A percentile compares a stretch with the other conserved stretches of the same genome.
Conservation (phyloP, 2,888 invertebrate species). For the Auanema freiburgensis region DNA sequence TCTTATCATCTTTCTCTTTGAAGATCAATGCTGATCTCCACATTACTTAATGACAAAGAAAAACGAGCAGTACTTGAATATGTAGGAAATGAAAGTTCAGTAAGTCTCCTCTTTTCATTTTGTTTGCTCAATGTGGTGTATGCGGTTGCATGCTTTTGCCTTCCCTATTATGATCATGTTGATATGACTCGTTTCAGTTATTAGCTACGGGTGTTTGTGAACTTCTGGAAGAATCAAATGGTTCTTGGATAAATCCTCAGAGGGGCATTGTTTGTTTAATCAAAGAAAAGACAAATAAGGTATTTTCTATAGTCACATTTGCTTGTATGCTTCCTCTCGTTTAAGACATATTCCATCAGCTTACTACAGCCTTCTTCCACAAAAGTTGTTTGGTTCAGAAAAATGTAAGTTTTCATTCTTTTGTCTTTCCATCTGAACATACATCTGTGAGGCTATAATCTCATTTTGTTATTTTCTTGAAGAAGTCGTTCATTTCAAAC, state of each 20-base stretch:
- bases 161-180: too few relatives aligned
- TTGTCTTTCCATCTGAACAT: not conserved
- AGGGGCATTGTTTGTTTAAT: constrained; percentile 15
- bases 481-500: constrained; percentile 11
- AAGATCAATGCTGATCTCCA: too few relatives aligned
- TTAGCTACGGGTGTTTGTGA: constrained; percentile 18
- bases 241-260: not conserved
- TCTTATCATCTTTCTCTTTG: too few relatives aligned
- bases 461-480: not conserved
- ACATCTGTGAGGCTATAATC: not conserved
- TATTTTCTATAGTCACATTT: not conserved
- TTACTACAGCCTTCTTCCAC: not conserved
- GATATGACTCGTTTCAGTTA: constrained; percentile 18
- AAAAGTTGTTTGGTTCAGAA: not conserved
- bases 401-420: not conserved
- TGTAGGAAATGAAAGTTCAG: too few relatives aligned
- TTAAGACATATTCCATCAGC: not conserved
- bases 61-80: too few relatives aligned
- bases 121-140: too few relatives aligned
- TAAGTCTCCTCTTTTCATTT: too few relatives aligned
- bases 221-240: constrained; percentile 12
- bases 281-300: constrained; percentile 3
- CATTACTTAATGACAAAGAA: too few relatives aligned
- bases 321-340: not conserved
- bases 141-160: too few relatives aligned